Conservation (phyloP, 2,888 invertebrate species). For the Neocrepidodera transversa region DNA sequence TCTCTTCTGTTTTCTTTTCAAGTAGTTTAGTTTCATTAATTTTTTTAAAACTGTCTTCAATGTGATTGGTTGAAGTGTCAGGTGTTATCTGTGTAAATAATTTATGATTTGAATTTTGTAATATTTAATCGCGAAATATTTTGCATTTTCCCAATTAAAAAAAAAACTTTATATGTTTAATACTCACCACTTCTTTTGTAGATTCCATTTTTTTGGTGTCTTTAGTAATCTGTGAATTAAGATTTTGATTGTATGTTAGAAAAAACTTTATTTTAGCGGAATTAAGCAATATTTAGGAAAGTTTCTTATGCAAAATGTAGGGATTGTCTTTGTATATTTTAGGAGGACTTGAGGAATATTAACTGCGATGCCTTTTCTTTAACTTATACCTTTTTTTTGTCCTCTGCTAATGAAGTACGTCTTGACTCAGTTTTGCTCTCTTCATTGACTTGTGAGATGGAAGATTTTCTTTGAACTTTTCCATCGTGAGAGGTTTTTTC, state of each 20-base stretch:
- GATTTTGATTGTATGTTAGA: slow-evolving; percentile 12
- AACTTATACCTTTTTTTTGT: slow-evolving; percentile 58
- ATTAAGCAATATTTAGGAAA: no score
- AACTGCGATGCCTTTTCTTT: no score
- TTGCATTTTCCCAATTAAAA: background rate
- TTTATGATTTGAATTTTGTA: slow-evolving; percentile 14
- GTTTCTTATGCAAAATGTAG: no score
- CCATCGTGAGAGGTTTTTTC: slow-evolving; percentile 58
- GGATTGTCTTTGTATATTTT: no score
- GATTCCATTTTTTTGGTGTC: slow-evolving; percentile 52
- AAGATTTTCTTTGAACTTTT: slow-evolving; percentile 57
- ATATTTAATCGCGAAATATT: background rate
- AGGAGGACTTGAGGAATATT: no score
- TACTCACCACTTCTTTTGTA: slow-evolving; percentile 56
- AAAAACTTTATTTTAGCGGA: no score
- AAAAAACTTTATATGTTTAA: background rate
- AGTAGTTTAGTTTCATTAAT: slow-evolving; percentile 57
- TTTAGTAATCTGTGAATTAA: slow-evolving; percentile 45
- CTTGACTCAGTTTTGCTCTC: slow-evolving; percentile 62
- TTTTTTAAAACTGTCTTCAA: slow-evolving; percentile 59
- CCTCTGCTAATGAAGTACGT: slow-evolving; percentile 60
- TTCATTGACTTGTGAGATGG: slow-evolving; percentile 58
- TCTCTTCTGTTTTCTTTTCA: slow-evolving; percentile 39
- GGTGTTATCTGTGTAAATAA: slow-evolving; percentile 49
- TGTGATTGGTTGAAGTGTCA: slow-evolving; percentile 53